Evolutionary conservation across 1,140 invertebrate species (phyloP).

Genomic region (Sweltsa coloradensis): DNA sequence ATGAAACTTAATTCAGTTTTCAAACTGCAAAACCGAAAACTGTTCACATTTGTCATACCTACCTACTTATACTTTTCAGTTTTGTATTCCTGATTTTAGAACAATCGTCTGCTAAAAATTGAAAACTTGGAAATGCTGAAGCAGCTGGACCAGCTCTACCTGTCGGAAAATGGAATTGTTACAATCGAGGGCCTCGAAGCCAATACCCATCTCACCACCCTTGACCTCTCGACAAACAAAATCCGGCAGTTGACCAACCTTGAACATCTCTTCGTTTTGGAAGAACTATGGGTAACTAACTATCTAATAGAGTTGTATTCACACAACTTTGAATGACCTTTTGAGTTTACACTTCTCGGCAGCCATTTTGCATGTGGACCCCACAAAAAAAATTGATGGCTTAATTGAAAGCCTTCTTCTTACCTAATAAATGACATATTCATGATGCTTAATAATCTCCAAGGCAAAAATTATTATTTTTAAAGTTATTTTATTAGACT

Average conservation of each 20-base stretch:
- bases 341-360: neutral
- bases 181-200: conserved; percentile 58
- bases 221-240: conserved; percentile 85
- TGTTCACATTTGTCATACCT: too few species aligned
- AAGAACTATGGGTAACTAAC: conserved; percentile 90
- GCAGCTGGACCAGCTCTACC: conserved; percentile 78
- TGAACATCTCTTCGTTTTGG: conserved; percentile 54
- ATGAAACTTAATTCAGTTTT: too few species aligned
- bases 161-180: conserved; percentile 88
- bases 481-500: too few species aligned
- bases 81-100: conserved; percentile 35
- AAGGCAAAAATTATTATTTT: too few species aligned
- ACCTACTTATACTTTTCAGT: too few species aligned
- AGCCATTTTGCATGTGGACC: too few species aligned
- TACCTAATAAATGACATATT: neutral
- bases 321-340: too few species aligned
- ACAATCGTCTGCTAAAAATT: conserved; percentile 78
- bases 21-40: too few species aligned
- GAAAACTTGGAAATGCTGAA: conserved; percentile 67
- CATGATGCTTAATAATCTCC: too few species aligned
- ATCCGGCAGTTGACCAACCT: conserved; percentile 74
- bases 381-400: too few species aligned
- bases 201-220: conserved; percentile 61
- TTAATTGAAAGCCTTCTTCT: too few species aligned
- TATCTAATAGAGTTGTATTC: too few species aligned